Percentiles rank a stretch among this genome's conserved stretches.
phyloP scores from a whole-genome alignment of 2,888 invertebrate species.

The Machimus rusticus region DNA sequence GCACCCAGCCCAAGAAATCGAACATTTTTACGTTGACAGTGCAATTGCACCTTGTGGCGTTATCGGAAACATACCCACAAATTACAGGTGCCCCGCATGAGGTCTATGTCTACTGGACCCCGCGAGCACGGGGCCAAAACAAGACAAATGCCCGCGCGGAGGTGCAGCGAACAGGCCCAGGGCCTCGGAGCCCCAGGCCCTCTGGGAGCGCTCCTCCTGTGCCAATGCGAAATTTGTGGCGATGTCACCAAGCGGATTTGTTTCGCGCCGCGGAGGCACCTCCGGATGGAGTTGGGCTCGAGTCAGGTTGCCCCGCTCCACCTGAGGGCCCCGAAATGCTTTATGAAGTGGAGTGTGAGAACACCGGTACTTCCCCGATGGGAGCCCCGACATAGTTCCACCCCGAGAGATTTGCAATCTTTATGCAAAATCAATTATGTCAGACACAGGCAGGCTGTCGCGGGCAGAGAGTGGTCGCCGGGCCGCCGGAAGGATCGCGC shows the following conservation, averaged over 20 bases:
- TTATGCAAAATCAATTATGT: conserved; percentile 48
- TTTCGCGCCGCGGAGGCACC: not conserved
- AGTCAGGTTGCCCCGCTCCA: not conserved
- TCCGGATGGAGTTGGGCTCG: not conserved
- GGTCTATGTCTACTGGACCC: conserved; percentile 31
- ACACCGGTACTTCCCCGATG: conserved; percentile 37
- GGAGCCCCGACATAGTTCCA: not conserved
- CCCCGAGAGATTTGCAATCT: conserved; percentile 42
- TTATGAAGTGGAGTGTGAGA: conserved; percentile 42
- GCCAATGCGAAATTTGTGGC: conserved; percentile 40
- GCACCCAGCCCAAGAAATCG: not conserved
- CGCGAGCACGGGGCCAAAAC: not conserved
- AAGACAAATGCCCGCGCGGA: conserved; percentile 9
- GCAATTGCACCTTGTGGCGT: conserved; percentile 37
- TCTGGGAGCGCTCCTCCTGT: conserved; percentile 27
- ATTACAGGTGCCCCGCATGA: conserved; percentile 39
- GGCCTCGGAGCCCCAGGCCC: not conserved
- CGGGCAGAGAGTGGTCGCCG: not conserved
- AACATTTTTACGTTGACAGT: conserved; percentile 3
- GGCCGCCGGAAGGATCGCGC: not conserved
- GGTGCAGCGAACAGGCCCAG: not conserved
- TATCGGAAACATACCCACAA: conserved; percentile 41
- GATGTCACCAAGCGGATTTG: conserved; percentile 38
- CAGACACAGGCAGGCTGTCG: conserved; percentile 33
- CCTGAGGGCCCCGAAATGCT: not conserved